phyloP scores from a whole-genome alignment of 2,113 vertebrate species.

The Jaculus jaculus region DNA sequence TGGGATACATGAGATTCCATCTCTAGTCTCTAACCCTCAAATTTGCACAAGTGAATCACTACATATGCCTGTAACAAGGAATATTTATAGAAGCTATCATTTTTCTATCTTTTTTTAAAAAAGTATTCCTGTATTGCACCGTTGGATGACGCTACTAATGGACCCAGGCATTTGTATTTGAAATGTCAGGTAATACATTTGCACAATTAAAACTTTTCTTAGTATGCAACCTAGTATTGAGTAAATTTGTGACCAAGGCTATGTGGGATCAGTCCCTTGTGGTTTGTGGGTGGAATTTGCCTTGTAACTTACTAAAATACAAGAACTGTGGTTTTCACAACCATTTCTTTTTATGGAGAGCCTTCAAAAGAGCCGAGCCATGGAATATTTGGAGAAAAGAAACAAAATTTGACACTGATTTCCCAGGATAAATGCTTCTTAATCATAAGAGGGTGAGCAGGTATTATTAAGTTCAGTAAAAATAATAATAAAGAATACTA shows the following conservation, averaged over 20 bases:
- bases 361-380: background rate
- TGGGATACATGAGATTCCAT: background rate
- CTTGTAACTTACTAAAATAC: background rate
- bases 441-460: background rate
- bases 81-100: background rate
- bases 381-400: background rate
- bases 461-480: background rate
- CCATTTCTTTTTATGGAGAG: background rate
- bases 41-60: background rate
- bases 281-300: background rate
- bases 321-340: background rate
- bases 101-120: slow-evolving; percentile 28
- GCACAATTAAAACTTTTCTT: slow-evolving; percentile 64
- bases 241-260: background rate
- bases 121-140: background rate
- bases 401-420: background rate
- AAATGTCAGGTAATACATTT: slow-evolving; percentile 6
- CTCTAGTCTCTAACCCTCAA: no score
- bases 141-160: slow-evolving; percentile 31
- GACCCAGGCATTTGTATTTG: slow-evolving; percentile 29
- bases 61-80: background rate
- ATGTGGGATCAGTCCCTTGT: background rate
- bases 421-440: background rate
- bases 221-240: background rate
- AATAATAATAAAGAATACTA: background rate